A percentile compares a stretch with the other conserved stretches of the same genome.
phyloP scores from a whole-genome alignment of 2,113 vertebrate genomes.

The Nansenia antarctica region DNA sequence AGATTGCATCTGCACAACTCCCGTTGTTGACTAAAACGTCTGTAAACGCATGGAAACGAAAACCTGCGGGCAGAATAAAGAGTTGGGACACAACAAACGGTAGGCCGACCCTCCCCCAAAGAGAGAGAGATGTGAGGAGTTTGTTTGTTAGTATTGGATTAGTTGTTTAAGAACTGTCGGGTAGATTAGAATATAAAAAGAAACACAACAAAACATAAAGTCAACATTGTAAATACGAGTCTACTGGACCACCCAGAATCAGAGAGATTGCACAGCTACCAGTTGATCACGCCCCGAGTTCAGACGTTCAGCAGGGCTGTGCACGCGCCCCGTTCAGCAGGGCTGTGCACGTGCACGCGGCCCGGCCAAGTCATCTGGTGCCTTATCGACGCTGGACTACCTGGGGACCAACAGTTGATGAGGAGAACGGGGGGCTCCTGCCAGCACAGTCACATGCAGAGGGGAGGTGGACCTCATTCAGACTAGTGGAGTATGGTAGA shows the following conservation, averaged over 20 bases:
- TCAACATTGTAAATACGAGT: constrained; percentile 14
- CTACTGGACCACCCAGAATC: constrained; percentile 82
- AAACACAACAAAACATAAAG: constrained; percentile 64
- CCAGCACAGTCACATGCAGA: not conserved
- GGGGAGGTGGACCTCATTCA: constrained; percentile 16
- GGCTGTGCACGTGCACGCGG: not conserved
- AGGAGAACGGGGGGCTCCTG: constrained; percentile 31
- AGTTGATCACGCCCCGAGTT: constrained; percentile 41
- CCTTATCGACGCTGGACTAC: constrained; percentile 46
- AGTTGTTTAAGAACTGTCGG: constrained; percentile 66
- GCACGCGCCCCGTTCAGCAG: constrained; percentile 48
- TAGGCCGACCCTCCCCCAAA: too few species aligned
- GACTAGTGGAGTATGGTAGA: not conserved
- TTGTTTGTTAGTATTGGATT: constrained; percentile 73
- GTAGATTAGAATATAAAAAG: constrained; percentile 71
- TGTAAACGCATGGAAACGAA: constrained; percentile 48
- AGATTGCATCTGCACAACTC: constrained; percentile 80
- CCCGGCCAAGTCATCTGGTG: constrained; percentile 28
- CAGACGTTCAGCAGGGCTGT: constrained; percentile 55
- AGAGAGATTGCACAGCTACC: constrained; percentile 47
- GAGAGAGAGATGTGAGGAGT: constrained; percentile 59
- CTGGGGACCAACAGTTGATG: constrained; percentile 33
- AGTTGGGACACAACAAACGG: constrained; percentile 42
- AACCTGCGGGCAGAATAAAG: constrained; percentile 26
- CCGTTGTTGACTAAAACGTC: constrained; percentile 72